These are phyloP conservation scores for Halictus ligatus DNA, from an alignment of 2,888 invertebrate species.

Conservation along the genomic window DNA sequence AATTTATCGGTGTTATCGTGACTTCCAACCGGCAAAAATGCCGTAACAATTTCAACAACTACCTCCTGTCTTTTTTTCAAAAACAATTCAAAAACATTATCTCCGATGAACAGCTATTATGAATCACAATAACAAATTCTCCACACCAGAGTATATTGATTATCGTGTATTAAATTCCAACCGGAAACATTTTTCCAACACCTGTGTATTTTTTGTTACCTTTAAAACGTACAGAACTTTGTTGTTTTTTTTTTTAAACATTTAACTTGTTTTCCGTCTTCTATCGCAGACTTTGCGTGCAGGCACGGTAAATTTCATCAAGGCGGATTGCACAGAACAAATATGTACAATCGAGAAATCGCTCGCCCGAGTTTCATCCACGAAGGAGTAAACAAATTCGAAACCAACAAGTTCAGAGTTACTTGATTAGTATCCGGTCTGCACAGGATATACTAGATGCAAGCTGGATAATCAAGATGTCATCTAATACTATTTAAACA, in stretches of 20 bases:
- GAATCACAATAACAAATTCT: no score
- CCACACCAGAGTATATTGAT: no score
- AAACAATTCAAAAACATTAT: background rate
- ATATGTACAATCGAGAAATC: background rate
- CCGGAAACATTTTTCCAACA: background rate
- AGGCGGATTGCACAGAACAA: background rate
- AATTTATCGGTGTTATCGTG: background rate
- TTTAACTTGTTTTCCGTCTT: background rate
- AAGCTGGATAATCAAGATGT: background rate
- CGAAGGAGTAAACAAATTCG: background rate
- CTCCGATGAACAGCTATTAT: background rate
- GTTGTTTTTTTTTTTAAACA: background rate
- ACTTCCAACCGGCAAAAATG: background rate
- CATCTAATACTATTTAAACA: background rate
- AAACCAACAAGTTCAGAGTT: background rate
- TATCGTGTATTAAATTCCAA: background rate
- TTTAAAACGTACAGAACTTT: background rate
- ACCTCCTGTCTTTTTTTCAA: background rate
- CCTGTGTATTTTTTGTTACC: background rate
- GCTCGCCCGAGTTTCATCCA: background rate
- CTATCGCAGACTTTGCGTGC: background rate
- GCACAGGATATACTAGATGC: background rate
- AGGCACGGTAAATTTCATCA: background rate
- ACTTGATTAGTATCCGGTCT: background rate
- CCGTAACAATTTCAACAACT: background rate